Conservation (phyloP, 2,797 vertebrate species). For the Lutjanus argentimaculatus region DNA sequence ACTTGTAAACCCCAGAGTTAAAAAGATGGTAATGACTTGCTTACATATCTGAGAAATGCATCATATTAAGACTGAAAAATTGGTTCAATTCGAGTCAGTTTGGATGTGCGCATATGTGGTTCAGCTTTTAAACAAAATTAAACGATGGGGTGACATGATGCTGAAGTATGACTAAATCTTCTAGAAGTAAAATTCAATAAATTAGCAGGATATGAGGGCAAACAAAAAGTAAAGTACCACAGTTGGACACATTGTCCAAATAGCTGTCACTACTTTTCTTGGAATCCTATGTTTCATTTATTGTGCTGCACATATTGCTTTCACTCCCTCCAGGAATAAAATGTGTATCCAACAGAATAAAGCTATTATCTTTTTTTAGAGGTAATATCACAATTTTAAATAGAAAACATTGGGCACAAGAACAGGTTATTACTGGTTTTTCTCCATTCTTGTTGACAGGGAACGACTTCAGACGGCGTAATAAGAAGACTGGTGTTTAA, state of each 20-base stretch:
- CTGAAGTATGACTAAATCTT: background rate
- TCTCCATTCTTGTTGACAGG: constrained; percentile 18
- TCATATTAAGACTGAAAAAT: background rate
- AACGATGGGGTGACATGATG: background rate
- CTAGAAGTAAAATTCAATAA: background rate
- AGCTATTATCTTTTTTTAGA: background rate
- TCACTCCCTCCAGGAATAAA: background rate
- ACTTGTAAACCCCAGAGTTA: background rate
- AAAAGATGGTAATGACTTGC: constrained; percentile 3
- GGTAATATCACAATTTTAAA: constrained; percentile 2
- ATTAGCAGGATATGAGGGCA: background rate
- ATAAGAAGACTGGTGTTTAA: constrained; percentile 34
- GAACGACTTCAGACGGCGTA: constrained; percentile 25
- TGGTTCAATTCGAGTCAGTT: background rate
- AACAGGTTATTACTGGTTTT: background rate
- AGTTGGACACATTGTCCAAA: background rate
- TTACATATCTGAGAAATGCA: constrained; percentile 3
- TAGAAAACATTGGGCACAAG: background rate
- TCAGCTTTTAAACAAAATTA: constrained; percentile 6
- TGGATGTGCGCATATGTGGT: background rate
- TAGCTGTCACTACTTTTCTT: background rate
- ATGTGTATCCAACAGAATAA: background rate
- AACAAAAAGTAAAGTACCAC: constrained; percentile 4
- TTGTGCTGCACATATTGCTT: background rate
- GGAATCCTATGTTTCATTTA: constrained; percentile 1